Base-by-base conservation (phyloP, 2,797 vertebrate species). In the Crenuchus spilurus region DNA sequence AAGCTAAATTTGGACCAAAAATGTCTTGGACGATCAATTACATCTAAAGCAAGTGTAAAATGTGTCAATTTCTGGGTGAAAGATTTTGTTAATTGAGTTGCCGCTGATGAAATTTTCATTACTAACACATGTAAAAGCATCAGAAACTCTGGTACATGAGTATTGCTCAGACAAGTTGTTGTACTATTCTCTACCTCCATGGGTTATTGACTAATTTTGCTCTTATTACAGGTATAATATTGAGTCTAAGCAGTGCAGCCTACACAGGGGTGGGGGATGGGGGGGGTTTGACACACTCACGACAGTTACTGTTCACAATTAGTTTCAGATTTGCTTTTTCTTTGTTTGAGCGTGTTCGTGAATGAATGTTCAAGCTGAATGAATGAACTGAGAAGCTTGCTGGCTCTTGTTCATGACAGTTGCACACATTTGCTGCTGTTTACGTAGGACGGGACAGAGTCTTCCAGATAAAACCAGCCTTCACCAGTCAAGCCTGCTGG, bases 401-500 rank as follows among this genome's bases (percentile, higher is more conserved):
- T 46, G 35, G 37, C 39, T 52, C 74, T 71, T 76, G 74, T 54
- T 64, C 24, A 18, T 30, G 18, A 22, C 55, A 22, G 58, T 18
- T 60, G 54, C 55, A 37, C 39, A 20, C 18, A 35, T 66, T 76
- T n/a, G 62, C 63, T 11, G 41, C 42, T 31, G 55, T 76, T 39
- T 83, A 68, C 57, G 37, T 72, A 70, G 76, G 41, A 74, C 31
- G 70, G 69, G 48, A 74, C 4, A 28, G n/a, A 63, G 28, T 8
- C 65, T 75, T 48, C 20, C 16, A 30, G 10, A 70, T 61, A 76
- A 76, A 70, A 49, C 48, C 62, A 42, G 61, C n/a, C 54, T 57
- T 74, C 41, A 48, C 10, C 2, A 13, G 39, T 9, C 37, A 78
- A 72, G 64, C 80, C 70, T 81, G 80, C 80, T 22, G 73, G 62